Evolutionary conservation across 2,797 vertebrate genomes (phyloP), one percentile per base, ranked within the genome.

Genomic region (Leuciscus waleckii): DNA sequence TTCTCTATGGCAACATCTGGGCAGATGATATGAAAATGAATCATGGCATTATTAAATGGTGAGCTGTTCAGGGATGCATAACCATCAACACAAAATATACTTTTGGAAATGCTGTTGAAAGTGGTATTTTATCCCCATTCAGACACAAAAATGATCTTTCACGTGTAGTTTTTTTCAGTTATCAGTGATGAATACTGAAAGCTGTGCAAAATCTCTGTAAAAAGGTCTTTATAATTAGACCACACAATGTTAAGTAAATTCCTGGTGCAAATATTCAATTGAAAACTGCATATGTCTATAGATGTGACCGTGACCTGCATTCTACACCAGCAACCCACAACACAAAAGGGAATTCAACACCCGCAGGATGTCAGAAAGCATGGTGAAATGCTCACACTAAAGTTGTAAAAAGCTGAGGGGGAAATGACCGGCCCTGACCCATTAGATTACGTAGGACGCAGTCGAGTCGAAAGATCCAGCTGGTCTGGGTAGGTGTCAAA

Each of bases 1-100:
- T n/a, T 41, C 76, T 79, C 16, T 26, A 17, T 26, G 35, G 54
- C 69, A 74, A 39, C 81, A 82, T 82, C 69, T 74, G 69, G 19
- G 56, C 26, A 17, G 65, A 17, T 0, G 23, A 61, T 16, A 43
- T 32, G 4, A 16, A 73, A 41, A 82, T 71, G 1, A 63, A 29
- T 63, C 54, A 63, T 61, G 16, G 9, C n/a, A 39, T 26, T 29
- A 58, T 71, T 49, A 49, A 37, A 61, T 13, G 16, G 13, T 23
- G 11, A 74, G 26, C 26, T 75, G 19, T 65, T 32, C 63, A 29
- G 71, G 32, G 29, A 63, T 63, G 39, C 10, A 2, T 63, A 63
- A 37, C 14, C 16, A 4, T 26, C 21, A 51, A 37, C 29, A 68
- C 13, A 37, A n/a, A 46, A 11, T 13, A 51, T 37, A 54, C 58